These are phyloP conservation scores for Andrena flavipes DNA, from an alignment of 2,888 invertebrate genomes.

Conservation along the genomic window DNA sequence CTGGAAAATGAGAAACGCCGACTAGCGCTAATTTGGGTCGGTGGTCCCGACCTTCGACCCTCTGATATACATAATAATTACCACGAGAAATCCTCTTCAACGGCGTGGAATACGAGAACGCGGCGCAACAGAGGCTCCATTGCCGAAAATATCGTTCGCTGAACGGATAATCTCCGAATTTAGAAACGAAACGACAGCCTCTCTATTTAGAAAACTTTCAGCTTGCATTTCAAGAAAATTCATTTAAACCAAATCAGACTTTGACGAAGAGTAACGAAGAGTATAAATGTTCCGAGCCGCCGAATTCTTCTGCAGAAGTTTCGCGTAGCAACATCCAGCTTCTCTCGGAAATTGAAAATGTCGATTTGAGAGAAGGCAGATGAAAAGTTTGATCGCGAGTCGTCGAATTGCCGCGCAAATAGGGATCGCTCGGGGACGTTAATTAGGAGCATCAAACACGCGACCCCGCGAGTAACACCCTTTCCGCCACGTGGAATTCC, in stretches of 20 bases:
- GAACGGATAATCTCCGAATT: no score
- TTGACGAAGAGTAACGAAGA: no score
- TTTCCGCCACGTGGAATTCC: neutral
- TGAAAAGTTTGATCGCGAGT: slow-evolving; percentile 38
- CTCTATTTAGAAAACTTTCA: no score
- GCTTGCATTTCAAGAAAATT: no score
- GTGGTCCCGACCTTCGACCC: slow-evolving; percentile 45
- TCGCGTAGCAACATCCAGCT: neutral
- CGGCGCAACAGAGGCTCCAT: slow-evolving; percentile 21
- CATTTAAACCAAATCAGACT: no score
- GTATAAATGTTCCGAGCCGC: no score
- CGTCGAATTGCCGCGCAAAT: slow-evolving; percentile 42
- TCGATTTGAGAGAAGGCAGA: slow-evolving; percentile 22
- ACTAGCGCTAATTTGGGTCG: slow-evolving; percentile 72
- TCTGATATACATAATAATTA: slow-evolving; percentile 68
- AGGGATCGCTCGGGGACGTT: slow-evolving; percentile 39
- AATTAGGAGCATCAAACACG: slow-evolving; percentile 52
- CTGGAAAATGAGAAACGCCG: slow-evolving; percentile 70
- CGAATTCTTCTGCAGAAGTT: neutral
- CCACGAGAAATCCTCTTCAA: slow-evolving; percentile 66
- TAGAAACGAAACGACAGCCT: no score
- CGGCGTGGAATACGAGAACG: slow-evolving; percentile 30
- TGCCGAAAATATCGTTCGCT: neutral
- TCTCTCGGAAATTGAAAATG: neutral
- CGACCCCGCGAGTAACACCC: slow-evolving; percentile 8